Percentiles rank a stretch among this genome's conserved stretches.
Conservation (phyloP, 2,113 vertebrate genomes). For the Rhinoptilus africanus region DNA sequence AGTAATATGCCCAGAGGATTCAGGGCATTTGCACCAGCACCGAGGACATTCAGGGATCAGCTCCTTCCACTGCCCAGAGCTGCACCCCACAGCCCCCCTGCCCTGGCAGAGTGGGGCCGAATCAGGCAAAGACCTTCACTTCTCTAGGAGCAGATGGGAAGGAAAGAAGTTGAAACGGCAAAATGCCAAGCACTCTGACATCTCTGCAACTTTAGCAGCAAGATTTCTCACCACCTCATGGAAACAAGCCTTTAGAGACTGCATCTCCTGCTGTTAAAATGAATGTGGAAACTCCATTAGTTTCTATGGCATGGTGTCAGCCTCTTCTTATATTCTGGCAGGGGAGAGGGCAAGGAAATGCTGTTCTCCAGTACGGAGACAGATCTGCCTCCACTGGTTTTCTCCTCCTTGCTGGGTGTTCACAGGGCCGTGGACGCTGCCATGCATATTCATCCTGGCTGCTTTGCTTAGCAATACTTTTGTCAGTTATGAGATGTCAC, state of each 20-base stretch:
- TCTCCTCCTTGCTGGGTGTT: not conserved
- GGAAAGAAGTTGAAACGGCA: not conserved
- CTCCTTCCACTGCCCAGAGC: not conserved
- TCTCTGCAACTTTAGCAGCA: slow-evolving; percentile 8
- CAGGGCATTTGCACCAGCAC: not conserved
- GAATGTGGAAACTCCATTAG: slow-evolving; percentile 58
- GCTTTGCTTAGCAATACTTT: slow-evolving; percentile 28
- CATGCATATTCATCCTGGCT: slow-evolving; percentile 56
- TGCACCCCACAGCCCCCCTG: not conserved
- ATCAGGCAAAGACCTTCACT: not conserved
- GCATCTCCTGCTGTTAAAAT: slow-evolving; percentile 45
- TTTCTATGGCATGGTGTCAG: slow-evolving; percentile 46
- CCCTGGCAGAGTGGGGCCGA: not conserved
- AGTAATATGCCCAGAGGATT: not conserved
- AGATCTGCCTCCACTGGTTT: slow-evolving; percentile 13
- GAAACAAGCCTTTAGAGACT: slow-evolving; percentile 53
- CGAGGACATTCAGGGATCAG: not conserved
- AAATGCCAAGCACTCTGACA: slow-evolving; percentile 20
- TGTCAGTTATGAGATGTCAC: slow-evolving; percentile 47
- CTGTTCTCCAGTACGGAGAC: not conserved
- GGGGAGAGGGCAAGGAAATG: slow-evolving; percentile 11
- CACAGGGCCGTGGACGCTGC: not conserved
- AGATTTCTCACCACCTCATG: slow-evolving; percentile 50
- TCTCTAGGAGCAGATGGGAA: slow-evolving; percentile 29
- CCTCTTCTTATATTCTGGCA: slow-evolving; percentile 17